Percentiles rank a stretch among this genome's conserved stretches.
Evolutionary conservation across 2,888 invertebrate genomes (phyloP).

Genomic region (Drosophila rubida): DNA sequence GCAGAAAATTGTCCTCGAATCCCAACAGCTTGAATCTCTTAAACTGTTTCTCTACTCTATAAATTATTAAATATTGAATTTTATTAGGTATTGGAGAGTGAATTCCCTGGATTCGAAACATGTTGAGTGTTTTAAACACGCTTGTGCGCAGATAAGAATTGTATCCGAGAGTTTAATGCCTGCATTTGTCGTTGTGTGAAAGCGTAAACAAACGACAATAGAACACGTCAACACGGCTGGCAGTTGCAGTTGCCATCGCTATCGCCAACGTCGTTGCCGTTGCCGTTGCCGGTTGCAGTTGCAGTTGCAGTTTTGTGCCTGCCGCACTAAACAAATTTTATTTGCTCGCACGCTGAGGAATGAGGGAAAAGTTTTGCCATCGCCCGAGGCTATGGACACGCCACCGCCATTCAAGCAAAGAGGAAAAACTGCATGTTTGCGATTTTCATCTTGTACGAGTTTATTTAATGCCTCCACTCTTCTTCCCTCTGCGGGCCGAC

Average conservation of each 20-base stretch:
- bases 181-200: conserved; percentile 37
- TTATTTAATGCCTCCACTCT: conserved; percentile 59
- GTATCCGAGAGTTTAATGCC: conserved; percentile 39
- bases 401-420: conserved; percentile 10
- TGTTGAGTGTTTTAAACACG: neutral
- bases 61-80: neutral
- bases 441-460: conserved; percentile 73
- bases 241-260: conserved; percentile 26
- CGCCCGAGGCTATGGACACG: conserved; percentile 42
- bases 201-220: conserved; percentile 55
- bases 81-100: neutral
- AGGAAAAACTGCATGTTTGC: conserved; percentile 61
- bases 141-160: neutral
- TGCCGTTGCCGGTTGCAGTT: conserved; percentile 28
- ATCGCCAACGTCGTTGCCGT: neutral
- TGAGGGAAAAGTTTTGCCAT: conserved; percentile 62
- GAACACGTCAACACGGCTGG: conserved; percentile 57
- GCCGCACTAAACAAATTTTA: conserved; percentile 70
- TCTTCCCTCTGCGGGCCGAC: neutral
- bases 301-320: conserved; percentile 59
- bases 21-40: too few species aligned
- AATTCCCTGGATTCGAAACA: neutral
- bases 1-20: too few species aligned
- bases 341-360: conserved; percentile 58
- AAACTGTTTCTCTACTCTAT: too few species aligned